Percentiles rank a stretch among this genome's conserved stretches.
These are phyloP conservation scores for Pangasius larnaudii DNA, from an alignment of 2,797 vertebrate species.

Conservation along the genomic window DNA sequence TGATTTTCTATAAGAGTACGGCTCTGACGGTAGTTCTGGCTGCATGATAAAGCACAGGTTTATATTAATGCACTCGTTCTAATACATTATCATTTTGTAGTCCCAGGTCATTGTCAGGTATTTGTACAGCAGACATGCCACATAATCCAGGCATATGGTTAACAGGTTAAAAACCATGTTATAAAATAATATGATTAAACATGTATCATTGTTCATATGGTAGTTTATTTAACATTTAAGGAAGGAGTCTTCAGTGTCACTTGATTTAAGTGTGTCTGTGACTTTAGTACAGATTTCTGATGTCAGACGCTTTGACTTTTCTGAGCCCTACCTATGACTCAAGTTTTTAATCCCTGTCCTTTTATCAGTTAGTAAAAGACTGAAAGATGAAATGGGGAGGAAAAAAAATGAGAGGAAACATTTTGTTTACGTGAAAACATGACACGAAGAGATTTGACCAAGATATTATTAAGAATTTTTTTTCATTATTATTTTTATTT, in stretches of 20 bases:
- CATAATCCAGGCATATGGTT: background rate
- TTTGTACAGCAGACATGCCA: background rate
- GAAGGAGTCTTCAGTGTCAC: background rate
- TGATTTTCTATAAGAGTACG: background rate
- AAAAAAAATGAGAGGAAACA: background rate
- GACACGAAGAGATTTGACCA: background rate
- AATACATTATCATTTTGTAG: too few species aligned
- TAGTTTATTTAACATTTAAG: background rate
- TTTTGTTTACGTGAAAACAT: background rate
- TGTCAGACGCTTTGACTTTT: background rate
- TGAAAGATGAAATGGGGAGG: background rate
- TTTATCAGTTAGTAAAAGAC: constrained; percentile 1
- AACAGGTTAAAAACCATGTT: background rate
- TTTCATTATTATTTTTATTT: background rate
- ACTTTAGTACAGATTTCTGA: background rate
- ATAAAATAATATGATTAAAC: background rate
- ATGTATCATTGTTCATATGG: background rate
- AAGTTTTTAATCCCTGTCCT: constrained; percentile 1
- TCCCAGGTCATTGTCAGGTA: too few species aligned
- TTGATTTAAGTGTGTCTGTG: background rate
- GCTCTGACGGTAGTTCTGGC: background rate
- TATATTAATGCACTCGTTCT: background rate
- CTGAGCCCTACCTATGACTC: background rate
- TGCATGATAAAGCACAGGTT: background rate
- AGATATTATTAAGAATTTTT: background rate